A percentile compares a stretch with the other conserved stretches of the same genome.
phyloP scores from a whole-genome alignment of 1,140 invertebrate species.

The Lepidurus apus region DNA sequence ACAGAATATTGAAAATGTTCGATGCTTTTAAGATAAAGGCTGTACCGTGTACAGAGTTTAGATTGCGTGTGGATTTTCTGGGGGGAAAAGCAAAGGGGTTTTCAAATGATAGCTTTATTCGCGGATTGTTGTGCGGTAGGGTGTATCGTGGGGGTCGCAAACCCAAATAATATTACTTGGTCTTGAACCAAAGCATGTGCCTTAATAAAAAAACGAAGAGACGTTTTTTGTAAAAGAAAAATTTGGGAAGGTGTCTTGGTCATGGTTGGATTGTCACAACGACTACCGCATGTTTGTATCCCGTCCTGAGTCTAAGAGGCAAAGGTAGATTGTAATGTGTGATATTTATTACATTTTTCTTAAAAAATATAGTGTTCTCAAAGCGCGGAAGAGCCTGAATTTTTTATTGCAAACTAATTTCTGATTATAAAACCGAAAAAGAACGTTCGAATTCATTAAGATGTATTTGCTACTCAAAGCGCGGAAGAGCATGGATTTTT shows the following conservation, averaged over 20 bases:
- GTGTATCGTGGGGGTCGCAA: neutral
- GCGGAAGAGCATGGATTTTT: too few species aligned
- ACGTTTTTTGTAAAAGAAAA: neutral
- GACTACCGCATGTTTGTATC: neutral
- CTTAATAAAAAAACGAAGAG: neutral
- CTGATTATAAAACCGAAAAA: too few species aligned
- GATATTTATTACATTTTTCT: slow-evolving; percentile 7
- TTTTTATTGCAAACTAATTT: too few species aligned
- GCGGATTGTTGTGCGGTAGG: neutral
- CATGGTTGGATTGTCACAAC: neutral
- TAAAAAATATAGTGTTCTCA: too few species aligned
- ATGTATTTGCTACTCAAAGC: neutral
- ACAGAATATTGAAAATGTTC: slow-evolving; percentile 3
- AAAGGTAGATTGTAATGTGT: slow-evolving; percentile 17
- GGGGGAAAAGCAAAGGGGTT: neutral
- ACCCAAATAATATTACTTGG: neutral
- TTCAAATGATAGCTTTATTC: neutral
- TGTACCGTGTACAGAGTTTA: slow-evolving; percentile 1
- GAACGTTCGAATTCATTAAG: neutral
- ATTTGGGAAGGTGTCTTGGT: neutral
- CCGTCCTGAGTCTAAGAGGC: neutral
- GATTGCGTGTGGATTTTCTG: neutral
- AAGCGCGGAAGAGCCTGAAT: too few species aligned
- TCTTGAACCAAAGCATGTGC: neutral
- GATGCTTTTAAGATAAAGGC: neutral